phyloP scores from a whole-genome alignment of 2,797 vertebrate genomes.

The Fistularia commersonii region DNA sequence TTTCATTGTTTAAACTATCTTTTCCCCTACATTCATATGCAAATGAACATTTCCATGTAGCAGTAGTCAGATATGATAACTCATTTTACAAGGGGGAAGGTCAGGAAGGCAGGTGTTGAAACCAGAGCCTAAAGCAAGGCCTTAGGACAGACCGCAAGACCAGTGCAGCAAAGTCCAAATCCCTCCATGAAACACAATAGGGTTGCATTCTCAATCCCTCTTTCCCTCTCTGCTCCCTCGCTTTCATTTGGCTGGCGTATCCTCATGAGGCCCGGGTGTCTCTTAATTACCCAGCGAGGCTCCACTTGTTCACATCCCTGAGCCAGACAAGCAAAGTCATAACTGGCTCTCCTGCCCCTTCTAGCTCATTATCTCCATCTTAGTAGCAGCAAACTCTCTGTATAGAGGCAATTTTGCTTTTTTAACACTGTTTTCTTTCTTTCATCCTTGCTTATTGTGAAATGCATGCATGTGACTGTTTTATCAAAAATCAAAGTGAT shows the following conservation, averaged over 20 bases:
- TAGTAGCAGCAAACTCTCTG: conserved; percentile 27
- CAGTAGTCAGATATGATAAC: conserved; percentile 56
- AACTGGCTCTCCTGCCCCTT: conserved; percentile 62
- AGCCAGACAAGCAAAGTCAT: conserved; percentile 75
- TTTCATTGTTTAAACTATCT: conserved; percentile 27
- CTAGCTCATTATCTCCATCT: conserved; percentile 59
- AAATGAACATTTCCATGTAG: conserved; percentile 28
- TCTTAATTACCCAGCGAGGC: conserved; percentile 73
- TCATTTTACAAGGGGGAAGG: conserved; percentile 43
- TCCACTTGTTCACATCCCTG: conserved; percentile 66
- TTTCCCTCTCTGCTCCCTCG: conserved; percentile 62
- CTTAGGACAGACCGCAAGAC: conserved; percentile 68
- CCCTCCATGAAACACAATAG: conserved; percentile 81
- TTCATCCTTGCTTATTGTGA: too few relatives aligned
- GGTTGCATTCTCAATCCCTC: conserved; percentile 70
- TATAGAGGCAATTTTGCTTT: conserved; percentile 24
- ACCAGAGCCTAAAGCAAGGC: conserved; percentile 68
- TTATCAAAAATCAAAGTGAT: too few relatives aligned
- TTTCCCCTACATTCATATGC: conserved; percentile 26
- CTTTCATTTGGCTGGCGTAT: conserved; percentile 67
- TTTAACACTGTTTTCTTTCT: conserved; percentile 7
- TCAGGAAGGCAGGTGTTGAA: conserved; percentile 68
- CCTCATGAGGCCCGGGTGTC: conserved; percentile 67
- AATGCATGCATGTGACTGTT: too few relatives aligned
- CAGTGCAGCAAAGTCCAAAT: conserved; percentile 75